A percentile compares a stretch with the other conserved stretches of the same genome.
phyloP scores from a whole-genome alignment of 2,888 invertebrate species.

The Drosophila nigricruria region DNA sequence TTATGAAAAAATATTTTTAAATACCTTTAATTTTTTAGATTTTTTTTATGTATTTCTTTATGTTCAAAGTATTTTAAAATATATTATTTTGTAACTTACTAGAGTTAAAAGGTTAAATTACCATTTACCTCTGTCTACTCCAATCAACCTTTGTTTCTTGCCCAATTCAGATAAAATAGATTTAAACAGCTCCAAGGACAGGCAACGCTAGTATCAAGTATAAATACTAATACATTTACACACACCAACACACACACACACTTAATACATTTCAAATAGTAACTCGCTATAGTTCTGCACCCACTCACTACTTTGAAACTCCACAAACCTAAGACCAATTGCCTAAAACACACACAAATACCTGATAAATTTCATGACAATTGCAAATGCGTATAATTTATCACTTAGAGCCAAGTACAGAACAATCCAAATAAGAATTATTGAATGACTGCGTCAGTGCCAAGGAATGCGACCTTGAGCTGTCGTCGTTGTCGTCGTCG shows the following conservation, averaged over 20 bases:
- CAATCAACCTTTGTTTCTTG: too few relatives aligned
- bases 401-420: conserved; percentile 38
- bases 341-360: conserved; percentile 1
- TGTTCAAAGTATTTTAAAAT: too few relatives aligned
- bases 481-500: conserved; percentile 54
- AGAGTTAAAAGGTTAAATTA: too few relatives aligned
- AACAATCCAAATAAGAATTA: conserved; percentile 61
- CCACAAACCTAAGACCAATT: background rate
- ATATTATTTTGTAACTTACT: too few relatives aligned
- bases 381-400: conserved; percentile 24
- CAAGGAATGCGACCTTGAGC: conserved; percentile 80
- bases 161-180: too few relatives aligned
- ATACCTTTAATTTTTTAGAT: too few relatives aligned
- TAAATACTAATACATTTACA: conserved; percentile 1
- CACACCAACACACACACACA: background rate
- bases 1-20: too few relatives aligned
- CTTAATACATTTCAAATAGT: background rate
- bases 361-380: conserved; percentile 25
- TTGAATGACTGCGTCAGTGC: conserved; percentile 72
- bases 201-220: background rate
- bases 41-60: too few relatives aligned
- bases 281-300: background rate
- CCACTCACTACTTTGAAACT: background rate
- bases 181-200: background rate
- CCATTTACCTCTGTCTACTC: too few relatives aligned